Evolutionary conservation across 2,888 invertebrate genomes (phyloP).

Genomic region (Amiota mariae): DNA sequence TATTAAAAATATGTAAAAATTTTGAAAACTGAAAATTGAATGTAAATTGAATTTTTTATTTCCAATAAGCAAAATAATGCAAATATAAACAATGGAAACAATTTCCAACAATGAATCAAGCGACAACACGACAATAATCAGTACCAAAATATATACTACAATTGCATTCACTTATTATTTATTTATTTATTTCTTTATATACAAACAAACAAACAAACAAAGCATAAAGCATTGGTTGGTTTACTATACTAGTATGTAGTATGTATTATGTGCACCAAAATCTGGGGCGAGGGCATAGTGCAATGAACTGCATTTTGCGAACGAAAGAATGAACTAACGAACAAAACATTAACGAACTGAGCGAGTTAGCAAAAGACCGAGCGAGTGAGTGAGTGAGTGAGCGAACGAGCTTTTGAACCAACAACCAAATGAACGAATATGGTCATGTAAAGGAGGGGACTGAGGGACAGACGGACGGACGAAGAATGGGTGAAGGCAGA

Average conservation of each 20-base stretch:
- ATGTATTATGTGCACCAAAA: conserved; percentile 51
- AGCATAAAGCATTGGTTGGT: conserved; percentile 1
- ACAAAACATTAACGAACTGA: background rate
- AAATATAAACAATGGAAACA: background rate
- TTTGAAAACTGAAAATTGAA: no score
- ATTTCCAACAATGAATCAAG: background rate
- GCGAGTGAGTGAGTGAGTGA: no score
- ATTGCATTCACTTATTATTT: background rate
- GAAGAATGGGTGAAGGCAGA: conserved; percentile 23
- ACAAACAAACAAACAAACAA: conserved; percentile 30
- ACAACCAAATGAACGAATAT: no score
- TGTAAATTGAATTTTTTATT: background rate
- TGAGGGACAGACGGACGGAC: no score
- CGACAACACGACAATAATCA: conserved; percentile 10
- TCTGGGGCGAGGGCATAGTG: conserved; percentile 73
- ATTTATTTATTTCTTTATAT: background rate
- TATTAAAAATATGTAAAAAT: no score
- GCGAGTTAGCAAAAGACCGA: no score
- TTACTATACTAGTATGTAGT: background rate
- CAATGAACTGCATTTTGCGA: conserved; percentile 67
- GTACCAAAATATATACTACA: background rate
- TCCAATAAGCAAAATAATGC: background rate
- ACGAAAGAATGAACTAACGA: background rate
- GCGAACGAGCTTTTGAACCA: no score
- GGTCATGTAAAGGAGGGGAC: no score